Conservation (phyloP, 92 coral and sea anemone genomes). For the Phenganax stokvisi region DNA sequence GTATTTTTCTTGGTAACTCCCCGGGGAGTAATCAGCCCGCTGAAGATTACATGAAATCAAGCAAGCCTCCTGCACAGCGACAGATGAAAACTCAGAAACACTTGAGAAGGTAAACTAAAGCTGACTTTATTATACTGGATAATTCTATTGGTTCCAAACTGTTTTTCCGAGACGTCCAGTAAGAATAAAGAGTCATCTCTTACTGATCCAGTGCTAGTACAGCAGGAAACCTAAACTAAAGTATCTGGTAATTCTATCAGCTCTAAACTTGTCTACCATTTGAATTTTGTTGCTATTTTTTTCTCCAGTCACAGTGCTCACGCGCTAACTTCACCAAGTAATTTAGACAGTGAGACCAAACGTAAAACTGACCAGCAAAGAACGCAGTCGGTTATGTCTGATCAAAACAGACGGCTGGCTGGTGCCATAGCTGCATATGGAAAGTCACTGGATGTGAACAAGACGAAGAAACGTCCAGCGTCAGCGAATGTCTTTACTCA, state of each 20-base stretch:
- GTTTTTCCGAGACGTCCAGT: constrained; percentile 1
- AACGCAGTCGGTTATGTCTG: constrained; percentile 7
- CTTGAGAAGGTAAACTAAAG: constrained; percentile 43
- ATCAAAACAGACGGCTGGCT: constrained; percentile 42
- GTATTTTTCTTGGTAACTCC: constrained; percentile 81
- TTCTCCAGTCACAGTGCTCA: constrained; percentile 34
- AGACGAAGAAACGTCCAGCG: constrained; percentile 68
- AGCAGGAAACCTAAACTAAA: too few relatives aligned
- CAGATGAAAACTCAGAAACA: constrained; percentile 48
- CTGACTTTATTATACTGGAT: background rate
- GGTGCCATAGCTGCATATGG: constrained; percentile 93
- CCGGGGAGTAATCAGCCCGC: background rate
- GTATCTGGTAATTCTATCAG: too few relatives aligned
- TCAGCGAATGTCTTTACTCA: constrained; percentile 61
- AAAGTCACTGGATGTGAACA: constrained; percentile 74
- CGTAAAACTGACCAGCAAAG: constrained; percentile 39
- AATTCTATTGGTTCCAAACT: too few relatives aligned
- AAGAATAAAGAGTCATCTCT: background rate
- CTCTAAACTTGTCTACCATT: too few relatives aligned
- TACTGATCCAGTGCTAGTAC: too few relatives aligned
- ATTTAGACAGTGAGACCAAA: constrained; percentile 38
- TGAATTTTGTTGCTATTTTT: background rate
- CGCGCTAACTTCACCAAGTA: constrained; percentile 22
- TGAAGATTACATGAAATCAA: background rate
- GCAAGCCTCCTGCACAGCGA: constrained; percentile 27